A percentile compares a stretch with the other conserved stretches of the same genome.
Conservation (phyloP, 1,140 invertebrate species). For the Rhagoletis pomonella region DNA sequence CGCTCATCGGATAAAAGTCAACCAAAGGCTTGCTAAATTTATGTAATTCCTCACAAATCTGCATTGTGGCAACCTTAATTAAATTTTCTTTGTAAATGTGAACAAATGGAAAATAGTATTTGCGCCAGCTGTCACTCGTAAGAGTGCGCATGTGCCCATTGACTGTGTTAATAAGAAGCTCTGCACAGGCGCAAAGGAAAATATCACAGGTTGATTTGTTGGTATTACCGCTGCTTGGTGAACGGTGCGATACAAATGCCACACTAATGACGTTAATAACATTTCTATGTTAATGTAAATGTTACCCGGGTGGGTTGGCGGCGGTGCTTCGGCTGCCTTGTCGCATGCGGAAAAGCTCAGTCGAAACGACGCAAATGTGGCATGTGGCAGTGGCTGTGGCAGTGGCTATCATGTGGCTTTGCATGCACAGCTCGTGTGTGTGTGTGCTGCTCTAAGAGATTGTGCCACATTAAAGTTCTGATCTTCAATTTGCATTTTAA, state of each 20-base stretch:
- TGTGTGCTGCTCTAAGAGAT: neutral
- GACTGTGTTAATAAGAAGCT: no score
- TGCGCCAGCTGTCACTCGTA: neutral
- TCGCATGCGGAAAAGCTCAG: neutral
- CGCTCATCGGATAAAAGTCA: neutral
- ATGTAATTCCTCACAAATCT: neutral
- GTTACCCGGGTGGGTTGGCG: neutral
- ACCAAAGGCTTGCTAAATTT: neutral
- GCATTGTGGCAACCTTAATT: neutral
- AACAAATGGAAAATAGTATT: neutral
- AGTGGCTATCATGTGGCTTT: neutral
- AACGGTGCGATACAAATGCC: slow-evolving; percentile 10
- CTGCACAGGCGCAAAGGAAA: neutral
- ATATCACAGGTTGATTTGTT: neutral
- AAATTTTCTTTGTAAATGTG: neutral
- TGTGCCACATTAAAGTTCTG: slow-evolving; percentile 31
- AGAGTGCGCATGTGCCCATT: no score
- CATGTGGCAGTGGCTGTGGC: neutral
- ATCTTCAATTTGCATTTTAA: slow-evolving; percentile 50
- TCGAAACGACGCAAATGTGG: slow-evolving; percentile 1
- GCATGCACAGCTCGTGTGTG: slow-evolving; percentile 2
- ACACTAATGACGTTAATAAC: slow-evolving; percentile 42
- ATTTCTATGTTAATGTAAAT: slow-evolving; percentile 31
- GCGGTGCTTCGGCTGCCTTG: neutral
- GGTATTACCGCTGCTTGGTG: no score